A percentile compares a stretch with the other conserved stretches of the same genome.
Evolutionary conservation across 1,140 invertebrate species (phyloP).

Genomic region (Philopotamus ludificatus): DNA sequence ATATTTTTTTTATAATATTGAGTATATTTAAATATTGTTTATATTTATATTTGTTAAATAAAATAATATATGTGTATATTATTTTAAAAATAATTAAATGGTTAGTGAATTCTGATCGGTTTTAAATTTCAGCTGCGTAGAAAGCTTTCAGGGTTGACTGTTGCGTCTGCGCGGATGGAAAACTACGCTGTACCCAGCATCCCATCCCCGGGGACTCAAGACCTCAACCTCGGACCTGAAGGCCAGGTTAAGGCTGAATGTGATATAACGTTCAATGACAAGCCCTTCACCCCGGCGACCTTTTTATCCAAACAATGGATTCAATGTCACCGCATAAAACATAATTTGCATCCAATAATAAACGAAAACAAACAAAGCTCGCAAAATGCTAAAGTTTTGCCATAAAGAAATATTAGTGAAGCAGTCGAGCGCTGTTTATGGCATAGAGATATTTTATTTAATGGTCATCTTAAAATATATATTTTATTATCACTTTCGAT

Average conservation of each 20-base stretch:
- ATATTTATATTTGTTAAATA: not conserved
- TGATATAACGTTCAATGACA: not conserved
- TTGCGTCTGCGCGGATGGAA: conserved; percentile 24
- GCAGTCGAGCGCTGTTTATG: no score
- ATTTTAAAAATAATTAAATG: not conserved
- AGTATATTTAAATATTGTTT: not conserved
- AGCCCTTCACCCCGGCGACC: conserved; percentile 22
- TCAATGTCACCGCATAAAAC: conserved; percentile 15
- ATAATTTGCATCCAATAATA: not conserved
- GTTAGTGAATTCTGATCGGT: not conserved
- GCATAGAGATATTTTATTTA: not conserved
- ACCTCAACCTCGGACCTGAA: conserved; percentile 2
- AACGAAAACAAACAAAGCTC: not conserved
- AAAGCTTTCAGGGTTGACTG: not conserved
- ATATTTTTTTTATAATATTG: not conserved
- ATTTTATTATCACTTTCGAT: not conserved
- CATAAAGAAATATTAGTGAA: no score
- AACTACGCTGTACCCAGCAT: conserved; percentile 2
- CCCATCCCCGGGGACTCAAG: not conserved
- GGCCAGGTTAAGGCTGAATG: conserved; percentile 21
- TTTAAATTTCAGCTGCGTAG: conserved; percentile 18
- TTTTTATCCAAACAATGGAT: not conserved
- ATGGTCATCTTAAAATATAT: not conserved
- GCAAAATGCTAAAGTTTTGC: no score
- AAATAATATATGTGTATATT: not conserved